A percentile compares a stretch with the other conserved stretches of the same genome.
phyloP scores from a whole-genome alignment of 2,113 vertebrate species.

The Silurus asotus region DNA sequence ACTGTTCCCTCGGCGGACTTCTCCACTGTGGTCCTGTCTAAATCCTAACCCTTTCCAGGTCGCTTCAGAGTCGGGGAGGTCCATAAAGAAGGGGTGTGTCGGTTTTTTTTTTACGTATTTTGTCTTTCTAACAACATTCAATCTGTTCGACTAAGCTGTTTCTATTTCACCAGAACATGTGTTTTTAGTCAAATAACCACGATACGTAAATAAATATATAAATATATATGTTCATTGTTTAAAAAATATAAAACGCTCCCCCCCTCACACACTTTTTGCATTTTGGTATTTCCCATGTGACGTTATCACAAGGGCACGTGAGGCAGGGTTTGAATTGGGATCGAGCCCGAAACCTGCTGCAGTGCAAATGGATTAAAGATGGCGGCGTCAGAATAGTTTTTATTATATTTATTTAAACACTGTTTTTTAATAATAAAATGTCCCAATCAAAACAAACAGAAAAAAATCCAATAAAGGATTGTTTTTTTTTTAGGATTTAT shows the following conservation, averaged over 20 bases:
- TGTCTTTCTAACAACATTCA: too few relatives aligned
- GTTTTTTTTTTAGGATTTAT: background rate
- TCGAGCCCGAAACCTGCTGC: background rate
- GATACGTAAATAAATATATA: too few relatives aligned
- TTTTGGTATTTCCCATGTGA: background rate
- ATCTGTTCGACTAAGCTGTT: background rate
- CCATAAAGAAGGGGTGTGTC: background rate
- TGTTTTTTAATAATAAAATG: background rate
- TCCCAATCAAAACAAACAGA: background rate
- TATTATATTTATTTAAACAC: background rate
- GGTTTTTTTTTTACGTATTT: background rate
- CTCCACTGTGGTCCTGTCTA: background rate
- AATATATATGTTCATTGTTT: too few relatives aligned
- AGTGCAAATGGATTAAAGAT: background rate
- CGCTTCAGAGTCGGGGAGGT: background rate
- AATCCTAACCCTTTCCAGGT: background rate
- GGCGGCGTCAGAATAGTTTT: background rate
- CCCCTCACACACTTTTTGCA: too few relatives aligned
- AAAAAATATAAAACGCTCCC: too few relatives aligned
- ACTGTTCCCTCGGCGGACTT: too few relatives aligned
- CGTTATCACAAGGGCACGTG: background rate
- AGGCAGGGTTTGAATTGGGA: background rate
- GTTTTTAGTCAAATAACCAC: too few relatives aligned
- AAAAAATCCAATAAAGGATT: too few relatives aligned
- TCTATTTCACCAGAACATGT: background rate